Evolutionary conservation across 2,113 vertebrate genomes (phyloP), one percentile per base, ranked within the genome.

Genomic region (Rallus limicola): DNA sequence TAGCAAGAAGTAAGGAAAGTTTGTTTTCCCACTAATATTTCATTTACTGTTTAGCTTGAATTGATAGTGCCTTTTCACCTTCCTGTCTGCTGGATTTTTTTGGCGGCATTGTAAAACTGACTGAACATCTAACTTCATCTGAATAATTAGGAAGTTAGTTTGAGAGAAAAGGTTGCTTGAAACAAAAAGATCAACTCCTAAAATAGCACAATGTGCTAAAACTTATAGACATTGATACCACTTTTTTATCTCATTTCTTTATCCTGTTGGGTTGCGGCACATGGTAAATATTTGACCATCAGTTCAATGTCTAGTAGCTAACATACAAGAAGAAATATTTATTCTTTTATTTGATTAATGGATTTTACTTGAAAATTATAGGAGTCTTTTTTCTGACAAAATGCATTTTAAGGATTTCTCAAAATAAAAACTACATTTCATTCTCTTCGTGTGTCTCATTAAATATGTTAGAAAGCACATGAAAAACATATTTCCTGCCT

Each of bases 21-120:
- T 98, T 98, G 95, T 98, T 98, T 98, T 98, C 97, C 91, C 93
- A 95, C 92, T 97, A 95, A 96, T 94, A 94, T 96, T 97, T 97
- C 95, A 82, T 95, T 94, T 92, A 92, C 94, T 97, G 72, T 96
- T 97, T 95, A 93, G 84, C 92, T 59, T 96, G 80, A 80, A 76
- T 82, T 85, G 89, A 96, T 80, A 95, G 80, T 96, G 96, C 92
- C 92, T 90, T 83, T 97, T 96, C 86, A 92, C 82, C 92, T 96
- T 92, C 84, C 50, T 90, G 82, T 79, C 96, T 96, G 50, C n/a
- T 84, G 67, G 55, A 86, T 79, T 83, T 70, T 84, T 90, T 92
- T 90, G 36, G 59, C 63, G 89, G 33, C 52, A 20, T 65, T 58
- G 9, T 58, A 77, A 81, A 94, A 82, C 38, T 69, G 42, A 34